Base-by-base conservation (phyloP, 2,888 invertebrate species). In the Neoascia interrupta region DNA sequence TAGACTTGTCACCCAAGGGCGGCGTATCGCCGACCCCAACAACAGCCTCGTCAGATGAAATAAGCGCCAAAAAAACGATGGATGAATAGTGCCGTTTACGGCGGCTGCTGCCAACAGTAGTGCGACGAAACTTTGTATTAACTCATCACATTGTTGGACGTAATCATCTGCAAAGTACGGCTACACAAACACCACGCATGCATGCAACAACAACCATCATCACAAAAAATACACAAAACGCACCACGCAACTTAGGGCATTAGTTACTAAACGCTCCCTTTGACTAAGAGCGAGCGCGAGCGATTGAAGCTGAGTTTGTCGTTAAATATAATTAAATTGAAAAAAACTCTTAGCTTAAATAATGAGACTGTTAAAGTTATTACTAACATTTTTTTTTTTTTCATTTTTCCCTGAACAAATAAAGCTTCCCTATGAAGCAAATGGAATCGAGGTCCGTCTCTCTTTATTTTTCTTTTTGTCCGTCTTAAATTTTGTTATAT, bases 1-100 rank as follows among this genome's bases (percentile, higher is more conserved):
- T 93, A 82, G 93, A 93, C 68, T 84, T 86, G 23, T 86, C 88
- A 26, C 86, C 86, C 41, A 85, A 86, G 66, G 81, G 61, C 56
- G 41, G 53, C 26, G 60, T 37, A 23, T 5, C 60, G 13, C 18
- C 56, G 3, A 23, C 41, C 19, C 39, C 47, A 23, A 51, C 63
- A 2, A 21, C 36, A 19, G 8, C 72, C 23, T 26, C 51, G 16
- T 39, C 64, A 0, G 79, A 79, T 19, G n/a, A n/a, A n/a, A n/a
- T n/a, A n/a, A n/a, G n/a, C 5, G 4, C 31, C 39, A 66, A 61
- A 54, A 34, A 39, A 34, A 1, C 41, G 21, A n/a, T 26, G 5
- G 60, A 72, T 31, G 73, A 79, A 79, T 73, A 79, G 68, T 73
- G 43, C 43, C 36, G 28, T n/a, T 39, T 37, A 10, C 63, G 64